Evolutionary conservation across 1,140 invertebrate genomes (phyloP).

Genomic region (Brachystomella parvula): DNA sequence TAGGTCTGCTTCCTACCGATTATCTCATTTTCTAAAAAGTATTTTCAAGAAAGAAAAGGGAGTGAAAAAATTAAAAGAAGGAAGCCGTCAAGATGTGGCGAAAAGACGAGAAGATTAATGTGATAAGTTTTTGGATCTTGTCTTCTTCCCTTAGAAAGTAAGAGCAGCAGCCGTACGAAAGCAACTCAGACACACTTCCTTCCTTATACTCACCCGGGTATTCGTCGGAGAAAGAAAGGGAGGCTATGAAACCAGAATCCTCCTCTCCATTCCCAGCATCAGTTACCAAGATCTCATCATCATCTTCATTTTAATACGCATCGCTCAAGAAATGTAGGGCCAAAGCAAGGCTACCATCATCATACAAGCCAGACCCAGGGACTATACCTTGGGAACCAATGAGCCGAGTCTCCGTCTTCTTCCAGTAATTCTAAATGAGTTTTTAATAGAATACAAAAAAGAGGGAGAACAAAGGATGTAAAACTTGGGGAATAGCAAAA

Average conservation of each 20-base stretch:
- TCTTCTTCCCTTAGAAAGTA: slow-evolving; percentile 13
- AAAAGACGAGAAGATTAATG: slow-evolving; percentile 39
- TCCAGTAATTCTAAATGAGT: neutral
- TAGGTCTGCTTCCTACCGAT: too few species aligned
- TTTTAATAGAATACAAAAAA: neutral
- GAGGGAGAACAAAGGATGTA: neutral
- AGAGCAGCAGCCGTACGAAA: slow-evolving; percentile 8
- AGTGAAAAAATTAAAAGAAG: neutral
- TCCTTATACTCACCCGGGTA: slow-evolving; percentile 2
- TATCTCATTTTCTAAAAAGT: neutral
- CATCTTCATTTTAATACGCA: too few species aligned
- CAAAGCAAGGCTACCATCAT: too few species aligned
- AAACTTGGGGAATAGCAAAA: neutral
- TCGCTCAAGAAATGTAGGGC: too few species aligned
- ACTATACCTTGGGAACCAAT: neutral
- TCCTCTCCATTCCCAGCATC: neutral
- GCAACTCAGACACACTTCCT: slow-evolving; percentile 9
- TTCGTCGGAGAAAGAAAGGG: slow-evolving; percentile 2
- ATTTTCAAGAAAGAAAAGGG: slow-evolving; percentile 4
- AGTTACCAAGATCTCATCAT: neutral
- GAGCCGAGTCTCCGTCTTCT: neutral
- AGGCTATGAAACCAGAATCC: slow-evolving; percentile 10
- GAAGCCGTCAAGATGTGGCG: slow-evolving; percentile 39
- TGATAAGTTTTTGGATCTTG: slow-evolving; percentile 36
- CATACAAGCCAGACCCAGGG: neutral